Base-by-base conservation (phyloP, 2,113 vertebrate species). In the Smithornis capensis region DNA sequence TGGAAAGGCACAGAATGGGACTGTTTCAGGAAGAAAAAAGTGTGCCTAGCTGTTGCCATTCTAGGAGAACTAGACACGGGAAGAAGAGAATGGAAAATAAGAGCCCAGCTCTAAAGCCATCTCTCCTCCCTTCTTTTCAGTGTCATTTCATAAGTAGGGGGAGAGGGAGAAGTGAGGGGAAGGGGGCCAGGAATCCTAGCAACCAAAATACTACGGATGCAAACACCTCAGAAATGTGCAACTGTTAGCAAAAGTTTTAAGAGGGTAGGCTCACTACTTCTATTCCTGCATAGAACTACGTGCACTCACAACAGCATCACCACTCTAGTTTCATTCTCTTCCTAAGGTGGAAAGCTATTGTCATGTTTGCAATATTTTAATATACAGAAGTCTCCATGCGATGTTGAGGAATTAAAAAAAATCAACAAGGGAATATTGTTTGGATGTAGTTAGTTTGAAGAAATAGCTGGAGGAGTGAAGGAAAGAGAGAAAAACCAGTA, bases 121-220 rank as follows among this genome's bases (percentile, higher is more conserved):
- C 88, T 83, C 42, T 90, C 63, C 67, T 85, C 74, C 53, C 49
- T 85, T 76, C 57, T 89, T 88, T 92, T 93, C 71, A 75, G 31
- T 57, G 62, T 90, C 56, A 90, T 95, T 95, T 94, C 59, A 60
- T 80, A 77, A 74, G 53, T 38, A 56, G n/a, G 38, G 59, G 35
- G 38, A 75, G 64, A 92, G 50, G 65, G 37, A 62, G 42, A 62
- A 69, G 37, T 53, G 33, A 95, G 59, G 33, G 78, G 55, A 91
- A 88, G 31, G 60, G 74, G 79, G 59, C 75, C 94, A 96, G 76
- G 69, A 95, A 94, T 87, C 95, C 80, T 90, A 94, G 94, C 94
- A 96, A 96, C 92, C 64, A 31, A 80, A 96, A 89, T 56, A 56
- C 82, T 81, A 31, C 47, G 57, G 73, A 87, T 71, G 64, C 64